A percentile compares a stretch with the other conserved stretches of the same genome.
phyloP scores from a whole-genome alignment of 1,140 invertebrate species.

The Sycobia sp. region DNA sequence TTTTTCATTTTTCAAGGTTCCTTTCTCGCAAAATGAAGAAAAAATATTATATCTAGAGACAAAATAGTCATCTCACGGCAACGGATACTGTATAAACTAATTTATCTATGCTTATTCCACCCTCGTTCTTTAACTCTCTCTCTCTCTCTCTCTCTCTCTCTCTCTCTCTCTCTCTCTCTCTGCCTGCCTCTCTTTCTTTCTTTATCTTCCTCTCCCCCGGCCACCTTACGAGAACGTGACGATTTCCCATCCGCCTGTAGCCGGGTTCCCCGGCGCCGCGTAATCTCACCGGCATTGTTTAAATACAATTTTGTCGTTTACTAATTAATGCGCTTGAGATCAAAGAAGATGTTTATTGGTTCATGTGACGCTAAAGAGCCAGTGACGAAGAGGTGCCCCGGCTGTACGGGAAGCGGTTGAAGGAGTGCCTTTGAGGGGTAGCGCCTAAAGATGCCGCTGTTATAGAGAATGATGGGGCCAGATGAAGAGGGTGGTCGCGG shows the following conservation, averaged over 20 bases:
- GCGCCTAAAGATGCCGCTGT: constrained; percentile 18
- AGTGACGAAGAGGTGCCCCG: constrained; percentile 57
- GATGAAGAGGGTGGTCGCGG: not conserved
- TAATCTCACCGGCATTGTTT: constrained; percentile 54
- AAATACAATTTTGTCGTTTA: constrained; percentile 66
- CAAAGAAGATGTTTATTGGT: constrained; percentile 66
- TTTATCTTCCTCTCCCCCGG: too few relatives aligned
- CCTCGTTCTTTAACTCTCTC: not conserved
- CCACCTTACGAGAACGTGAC: too few relatives aligned
- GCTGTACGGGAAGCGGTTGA: constrained; percentile 50
- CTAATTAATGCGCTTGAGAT: constrained; percentile 63
- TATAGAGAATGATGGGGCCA: not conserved
- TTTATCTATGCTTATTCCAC: too few relatives aligned
- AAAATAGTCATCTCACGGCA: too few relatives aligned
- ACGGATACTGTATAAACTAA: too few relatives aligned
- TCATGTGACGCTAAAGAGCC: constrained; percentile 64
- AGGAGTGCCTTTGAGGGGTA: constrained; percentile 49
- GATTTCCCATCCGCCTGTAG: too few relatives aligned
- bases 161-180: not conserved
- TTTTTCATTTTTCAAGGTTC: too few relatives aligned
- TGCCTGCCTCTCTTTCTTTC: not conserved
- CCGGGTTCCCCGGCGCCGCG: too few relatives aligned
- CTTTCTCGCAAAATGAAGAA: too few relatives aligned
- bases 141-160: not conserved
- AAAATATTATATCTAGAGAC: too few relatives aligned